phyloP scores from a whole-genome alignment of 1,140 invertebrate species.

The Aphidius ervi region DNA sequence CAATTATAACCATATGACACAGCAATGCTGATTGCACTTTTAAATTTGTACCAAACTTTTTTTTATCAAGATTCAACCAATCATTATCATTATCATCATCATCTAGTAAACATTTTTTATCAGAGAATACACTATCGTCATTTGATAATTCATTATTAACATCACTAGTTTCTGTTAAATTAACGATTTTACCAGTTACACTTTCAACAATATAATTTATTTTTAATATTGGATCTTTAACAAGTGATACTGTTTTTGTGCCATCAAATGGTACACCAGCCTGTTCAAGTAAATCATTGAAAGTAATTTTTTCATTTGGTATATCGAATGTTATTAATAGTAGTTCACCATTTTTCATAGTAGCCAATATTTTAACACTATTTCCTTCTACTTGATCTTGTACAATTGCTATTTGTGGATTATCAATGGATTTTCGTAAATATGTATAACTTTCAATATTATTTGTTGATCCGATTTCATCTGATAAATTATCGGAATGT shows the following conservation, averaged over 20 bases:
- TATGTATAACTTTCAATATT: no score
- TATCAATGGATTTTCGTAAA: constrained; percentile 5
- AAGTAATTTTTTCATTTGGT: no score
- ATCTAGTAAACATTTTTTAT: no score
- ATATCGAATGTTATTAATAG: neutral
- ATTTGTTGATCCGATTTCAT: no score
- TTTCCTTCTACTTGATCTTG: no score
- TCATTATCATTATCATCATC: no score
- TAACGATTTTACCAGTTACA: constrained; percentile 20
- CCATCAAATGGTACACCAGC: constrained; percentile 22
- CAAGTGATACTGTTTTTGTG: constrained; percentile 65
- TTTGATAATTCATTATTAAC: constrained; percentile 8
- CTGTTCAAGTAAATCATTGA: no score
- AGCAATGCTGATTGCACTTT: constrained; percentile 48
- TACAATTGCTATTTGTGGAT: no score
- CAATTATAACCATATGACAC: constrained; percentile 73
- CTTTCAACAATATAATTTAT: constrained; percentile 72
- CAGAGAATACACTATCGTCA: constrained; percentile 42
- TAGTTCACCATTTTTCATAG: no score
- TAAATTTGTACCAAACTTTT: constrained; percentile 18
- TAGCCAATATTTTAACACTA: no score
- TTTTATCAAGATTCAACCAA: no score
- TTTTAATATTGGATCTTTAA: constrained; percentile 63
- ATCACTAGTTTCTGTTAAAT: constrained; percentile 28
- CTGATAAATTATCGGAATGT: no score